A percentile compares a stretch with the other conserved stretches of the same genome.
Evolutionary conservation across 2,888 invertebrate species (phyloP).

Genomic region (Hydropsyche betteni): DNA sequence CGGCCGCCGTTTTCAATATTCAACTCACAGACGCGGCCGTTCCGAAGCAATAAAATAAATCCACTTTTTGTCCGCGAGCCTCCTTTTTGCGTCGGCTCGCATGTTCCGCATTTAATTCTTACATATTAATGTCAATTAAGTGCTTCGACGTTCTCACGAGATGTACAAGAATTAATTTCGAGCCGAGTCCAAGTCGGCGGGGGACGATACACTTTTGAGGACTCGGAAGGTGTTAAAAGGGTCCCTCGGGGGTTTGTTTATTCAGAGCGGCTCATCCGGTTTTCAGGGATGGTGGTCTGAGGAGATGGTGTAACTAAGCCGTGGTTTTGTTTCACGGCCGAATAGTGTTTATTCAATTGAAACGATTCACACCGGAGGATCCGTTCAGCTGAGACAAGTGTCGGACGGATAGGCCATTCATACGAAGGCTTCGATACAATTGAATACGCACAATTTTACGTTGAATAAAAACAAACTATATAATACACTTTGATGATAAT

Average conservation of each 20-base stretch:
- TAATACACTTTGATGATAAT: no score
- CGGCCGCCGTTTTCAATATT: constrained; percentile 12
- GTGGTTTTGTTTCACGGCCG: constrained; percentile 44
- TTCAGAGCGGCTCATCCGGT: constrained; percentile 43
- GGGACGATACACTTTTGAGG: constrained; percentile 4
- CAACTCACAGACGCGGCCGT: constrained; percentile 11
- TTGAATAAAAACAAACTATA: no score
- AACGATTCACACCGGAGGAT: constrained; percentile 37
- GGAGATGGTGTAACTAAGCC: constrained; percentile 38
- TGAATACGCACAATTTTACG: no score
- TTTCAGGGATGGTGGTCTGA: constrained; percentile 35
- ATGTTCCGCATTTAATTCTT: constrained; percentile 26
- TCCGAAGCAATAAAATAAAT: constrained; percentile 31
- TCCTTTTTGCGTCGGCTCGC: constrained; percentile 10
- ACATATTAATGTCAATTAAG: constrained; percentile 30
- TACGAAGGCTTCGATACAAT: no score
- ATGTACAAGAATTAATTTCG: no score
- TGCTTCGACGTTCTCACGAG: background rate
- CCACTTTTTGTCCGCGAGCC: constrained; percentile 16
- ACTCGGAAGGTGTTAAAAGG: constrained; percentile 37
- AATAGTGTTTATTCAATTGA: constrained; percentile 46
- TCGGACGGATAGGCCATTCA: no score
- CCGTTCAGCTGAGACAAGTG: no score
- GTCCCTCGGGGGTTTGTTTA: constrained; percentile 40
- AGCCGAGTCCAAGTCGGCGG: background rate